Conservation (phyloP, 2,888 invertebrate genomes). For the Tipula vernalis region DNA sequence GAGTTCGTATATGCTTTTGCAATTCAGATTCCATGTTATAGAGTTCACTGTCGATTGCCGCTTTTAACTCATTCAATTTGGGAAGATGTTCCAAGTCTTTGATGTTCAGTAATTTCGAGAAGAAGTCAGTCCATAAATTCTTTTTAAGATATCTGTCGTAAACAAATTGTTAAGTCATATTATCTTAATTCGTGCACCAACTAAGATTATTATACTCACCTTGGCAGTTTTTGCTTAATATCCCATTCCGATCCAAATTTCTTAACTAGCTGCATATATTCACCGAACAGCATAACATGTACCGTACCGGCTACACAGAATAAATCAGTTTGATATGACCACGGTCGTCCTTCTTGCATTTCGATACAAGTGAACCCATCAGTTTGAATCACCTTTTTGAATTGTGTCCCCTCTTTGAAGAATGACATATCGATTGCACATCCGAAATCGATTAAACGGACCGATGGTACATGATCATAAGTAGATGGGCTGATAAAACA, state of each 20-base stretch:
- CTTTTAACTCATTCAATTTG: conserved; percentile 40
- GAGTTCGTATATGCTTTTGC: conserved; percentile 32
- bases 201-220: conserved; percentile 33
- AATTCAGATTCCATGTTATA: conserved; percentile 35
- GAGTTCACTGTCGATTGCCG: conserved; percentile 30
- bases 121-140: conserved; percentile 70
- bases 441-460: conserved; percentile 89
- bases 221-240: conserved; percentile 56
- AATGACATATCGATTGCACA: conserved; percentile 89
- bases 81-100: conserved; percentile 62
- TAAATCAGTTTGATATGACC: conserved; percentile 92
- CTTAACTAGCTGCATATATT: conserved; percentile 74
- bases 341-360: conserved; percentile 82
- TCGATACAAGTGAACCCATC: conserved; percentile 80
- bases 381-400: conserved; percentile 58
- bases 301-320: conserved; percentile 84
- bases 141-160: conserved; percentile 52
- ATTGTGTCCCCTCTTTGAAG: conserved; percentile 67
- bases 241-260: conserved; percentile 51
- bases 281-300: conserved; percentile 76
- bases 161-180: conserved; percentile 19
- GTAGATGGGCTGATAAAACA: conserved; percentile 41
- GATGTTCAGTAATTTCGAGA: conserved; percentile 70
- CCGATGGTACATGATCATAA: conserved; percentile 52
- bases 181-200: background rate